Base-by-base conservation (phyloP, 2,113 vertebrate genomes). In the Gobiocypris rarus region DNA sequence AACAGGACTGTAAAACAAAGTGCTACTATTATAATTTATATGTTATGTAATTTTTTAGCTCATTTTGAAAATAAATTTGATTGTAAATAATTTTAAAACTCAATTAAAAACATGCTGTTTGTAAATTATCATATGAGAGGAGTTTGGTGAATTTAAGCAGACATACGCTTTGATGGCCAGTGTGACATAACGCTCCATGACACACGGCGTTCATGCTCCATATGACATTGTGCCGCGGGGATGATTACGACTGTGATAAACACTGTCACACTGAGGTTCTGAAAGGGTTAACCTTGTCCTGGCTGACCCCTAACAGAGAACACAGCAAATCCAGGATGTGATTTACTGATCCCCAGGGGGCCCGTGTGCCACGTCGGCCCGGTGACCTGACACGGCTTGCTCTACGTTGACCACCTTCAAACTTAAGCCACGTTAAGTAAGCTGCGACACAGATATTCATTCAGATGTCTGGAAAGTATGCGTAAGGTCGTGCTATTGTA, bases 271-370 rank as follows among this genome's bases (percentile, higher is more conserved):
- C 67, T 41, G 74, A 14, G 5, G 26, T 69, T 48, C 24, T 14
- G 50, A 63, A 6, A 28, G 81, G 43, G 84, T 87, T 75, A 83
- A 75, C 24, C 26, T 61, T 70, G 52, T 69, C 52, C 83, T 83
- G 56, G 73, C 74, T 59, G 52, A 65, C 82, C 71, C 6, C 34
- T 24, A 3, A 5, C 24, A 19, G 41, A 34, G 65, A n/a, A 22
- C 67, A 43, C 59, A 63, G 48, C 59, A 79, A 88, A 82, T 82
- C 59, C 43, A 48, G 71, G 26, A 84, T 56, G 54, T 79, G 74
- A 82, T 79, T 76, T 82, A 79, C 81, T 75, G 83, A 81, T 56
- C 80, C 54, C 28, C 24, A 0, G 45, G 15, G 48, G 22, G 52
- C 65, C 41, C 8, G 48, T 19, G 48, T 22, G 10, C 34, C 3